phyloP scores from a whole-genome alignment of 2,113 vertebrate species.

The Dermatemys mawii region DNA sequence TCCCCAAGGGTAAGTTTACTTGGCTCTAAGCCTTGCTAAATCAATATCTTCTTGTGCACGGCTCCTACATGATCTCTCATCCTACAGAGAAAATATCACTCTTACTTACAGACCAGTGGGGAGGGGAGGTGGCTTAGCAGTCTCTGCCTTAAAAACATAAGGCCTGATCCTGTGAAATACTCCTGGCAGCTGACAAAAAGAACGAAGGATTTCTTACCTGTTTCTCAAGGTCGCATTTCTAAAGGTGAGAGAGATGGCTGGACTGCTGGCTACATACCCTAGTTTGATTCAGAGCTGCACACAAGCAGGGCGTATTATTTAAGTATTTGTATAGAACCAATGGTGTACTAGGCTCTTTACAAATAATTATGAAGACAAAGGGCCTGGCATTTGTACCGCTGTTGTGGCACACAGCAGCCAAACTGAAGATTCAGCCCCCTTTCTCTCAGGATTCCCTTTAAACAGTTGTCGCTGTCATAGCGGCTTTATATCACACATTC shows the following conservation, averaged over 20 bases:
- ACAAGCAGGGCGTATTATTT: neutral
- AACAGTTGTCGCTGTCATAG: neutral
- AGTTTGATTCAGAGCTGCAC: rapidly evolving
- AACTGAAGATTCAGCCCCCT: neutral
- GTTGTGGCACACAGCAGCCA: neutral
- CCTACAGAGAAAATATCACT: neutral
- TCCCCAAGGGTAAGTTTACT: conserved; percentile 41
- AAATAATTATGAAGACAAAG: neutral
- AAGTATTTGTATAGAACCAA: neutral
- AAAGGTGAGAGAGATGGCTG: neutral
- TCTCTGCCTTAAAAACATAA: neutral
- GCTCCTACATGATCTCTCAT: neutral
- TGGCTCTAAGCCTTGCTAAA: conserved; percentile 39
- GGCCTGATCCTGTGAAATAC: neutral
- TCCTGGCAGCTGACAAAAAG: neutral
- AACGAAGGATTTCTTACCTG: neutral
- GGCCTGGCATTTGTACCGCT: neutral
- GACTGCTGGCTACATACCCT: neutral
- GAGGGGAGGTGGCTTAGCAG: neutral
- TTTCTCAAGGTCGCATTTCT: neutral
- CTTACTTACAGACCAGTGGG: neutral
- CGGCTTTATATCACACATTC: neutral
- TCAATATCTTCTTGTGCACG: neutral
- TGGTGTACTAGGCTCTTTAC: neutral
- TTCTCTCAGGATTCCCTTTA: neutral